Evolutionary conservation across 2,888 invertebrate species (phyloP).

Genomic region (Zygothrica quintamaculata): DNA sequence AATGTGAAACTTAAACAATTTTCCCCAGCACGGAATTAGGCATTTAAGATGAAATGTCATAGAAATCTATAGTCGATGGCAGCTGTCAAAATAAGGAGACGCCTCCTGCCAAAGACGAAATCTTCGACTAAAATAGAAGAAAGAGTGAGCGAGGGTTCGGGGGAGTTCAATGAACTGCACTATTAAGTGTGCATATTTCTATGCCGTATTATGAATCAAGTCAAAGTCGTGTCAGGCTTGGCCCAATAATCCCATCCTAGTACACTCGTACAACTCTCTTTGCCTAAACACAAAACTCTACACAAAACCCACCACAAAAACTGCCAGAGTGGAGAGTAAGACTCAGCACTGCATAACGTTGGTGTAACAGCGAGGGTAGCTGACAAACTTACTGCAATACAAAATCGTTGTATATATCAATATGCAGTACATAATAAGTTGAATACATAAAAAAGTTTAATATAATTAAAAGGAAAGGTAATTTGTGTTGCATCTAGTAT

Average conservation of each 20-base stretch:
- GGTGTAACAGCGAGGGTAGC: constrained; percentile 2
- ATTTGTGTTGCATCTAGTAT: no score
- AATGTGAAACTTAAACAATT: constrained; percentile 33
- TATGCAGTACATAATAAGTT: background rate
- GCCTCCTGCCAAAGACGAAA: constrained; percentile 46
- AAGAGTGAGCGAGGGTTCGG: background rate
- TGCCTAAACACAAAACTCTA: constrained; percentile 10
- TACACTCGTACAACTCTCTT: constrained; percentile 12
- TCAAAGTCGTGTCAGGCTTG: constrained; percentile 30
- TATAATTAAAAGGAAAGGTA: no score
- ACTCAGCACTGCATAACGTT: background rate
- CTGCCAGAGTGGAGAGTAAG: background rate
- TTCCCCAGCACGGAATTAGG: constrained; percentile 49
- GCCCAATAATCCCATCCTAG: constrained; percentile 21
- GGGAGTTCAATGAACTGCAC: constrained; percentile 62
- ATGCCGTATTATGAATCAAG: constrained; percentile 23
- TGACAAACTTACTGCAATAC: constrained; percentile 16
- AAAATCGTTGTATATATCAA: constrained; percentile 1
- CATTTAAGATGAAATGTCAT: constrained; percentile 54
- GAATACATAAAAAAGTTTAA: background rate
- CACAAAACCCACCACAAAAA: constrained; percentile 46
- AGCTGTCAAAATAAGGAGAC: constrained; percentile 73
- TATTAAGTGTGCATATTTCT: constrained; percentile 31
- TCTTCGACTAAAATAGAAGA: constrained; percentile 4
- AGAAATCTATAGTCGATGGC: constrained; percentile 43